Evolutionary conservation across 2,113 vertebrate species (phyloP).

Genomic region (Colinus virginianus): DNA sequence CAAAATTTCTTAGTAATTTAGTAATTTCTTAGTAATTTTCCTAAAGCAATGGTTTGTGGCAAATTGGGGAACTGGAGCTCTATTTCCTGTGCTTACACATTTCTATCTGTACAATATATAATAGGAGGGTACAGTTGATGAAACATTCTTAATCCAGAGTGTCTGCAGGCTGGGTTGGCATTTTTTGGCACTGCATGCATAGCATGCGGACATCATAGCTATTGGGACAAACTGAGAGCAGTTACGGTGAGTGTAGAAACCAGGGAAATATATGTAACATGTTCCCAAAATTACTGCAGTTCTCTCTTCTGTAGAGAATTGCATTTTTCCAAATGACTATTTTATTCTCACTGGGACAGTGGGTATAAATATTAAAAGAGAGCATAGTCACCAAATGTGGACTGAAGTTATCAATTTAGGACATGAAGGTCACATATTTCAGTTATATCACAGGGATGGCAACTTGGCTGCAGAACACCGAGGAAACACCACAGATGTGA

Average conservation of each 20-base stretch:
- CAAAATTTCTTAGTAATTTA: neutral
- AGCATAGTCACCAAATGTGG: too few species aligned
- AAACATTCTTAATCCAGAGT: neutral
- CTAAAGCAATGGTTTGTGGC: neutral
- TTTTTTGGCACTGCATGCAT: neutral
- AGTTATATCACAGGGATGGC: neutral
- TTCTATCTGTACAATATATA: neutral
- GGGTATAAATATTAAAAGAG: neutral
- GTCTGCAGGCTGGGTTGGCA: neutral
- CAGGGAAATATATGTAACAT: neutral
- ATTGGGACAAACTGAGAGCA: neutral
- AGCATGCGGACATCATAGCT: neutral
- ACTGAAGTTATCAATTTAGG: neutral
- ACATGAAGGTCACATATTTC: neutral
- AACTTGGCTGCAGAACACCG: neutral
- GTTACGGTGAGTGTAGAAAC: neutral
- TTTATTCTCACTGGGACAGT: neutral
- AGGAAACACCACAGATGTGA: neutral
- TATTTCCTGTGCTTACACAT: neutral
- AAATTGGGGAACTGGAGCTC: neutral
- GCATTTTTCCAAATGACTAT: neutral
- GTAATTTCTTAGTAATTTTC: neutral
- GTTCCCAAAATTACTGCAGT: neutral
- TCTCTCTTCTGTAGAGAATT: neutral
- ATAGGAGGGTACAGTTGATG: neutral